Evolutionary conservation across 1,140 invertebrate species (phyloP).

Genomic region (Drosophila kohkoa): DNA sequence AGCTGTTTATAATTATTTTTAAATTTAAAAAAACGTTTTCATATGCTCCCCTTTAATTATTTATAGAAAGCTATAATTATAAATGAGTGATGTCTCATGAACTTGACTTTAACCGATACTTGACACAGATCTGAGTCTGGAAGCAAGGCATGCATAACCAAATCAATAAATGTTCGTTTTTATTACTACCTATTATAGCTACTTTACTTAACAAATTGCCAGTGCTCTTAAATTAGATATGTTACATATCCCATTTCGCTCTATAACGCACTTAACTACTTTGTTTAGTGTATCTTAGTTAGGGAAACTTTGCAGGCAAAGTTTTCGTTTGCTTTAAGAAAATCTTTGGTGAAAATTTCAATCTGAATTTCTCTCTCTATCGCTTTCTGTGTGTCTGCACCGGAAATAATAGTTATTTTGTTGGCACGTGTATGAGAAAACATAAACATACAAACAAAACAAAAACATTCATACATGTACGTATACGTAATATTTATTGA

Average conservation of each 20-base stretch:
- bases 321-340: conserved; percentile 23
- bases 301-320: neutral
- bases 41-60: neutral
- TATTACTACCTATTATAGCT: neutral
- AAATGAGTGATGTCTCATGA: neutral
- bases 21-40: neutral
- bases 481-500: conserved; percentile 8
- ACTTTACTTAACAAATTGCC: neutral
- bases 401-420: conserved; percentile 75
- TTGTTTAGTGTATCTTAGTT: conserved; percentile 39
- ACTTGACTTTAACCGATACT: neutral
- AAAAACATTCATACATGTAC: neutral
- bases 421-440: conserved; percentile 53
- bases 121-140: neutral
- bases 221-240: neutral
- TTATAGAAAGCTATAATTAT: neutral
- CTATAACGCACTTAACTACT: neutral
- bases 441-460: conserved; percentile 6
- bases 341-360: conserved; percentile 60
- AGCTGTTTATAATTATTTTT: neutral
- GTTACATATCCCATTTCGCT: neutral
- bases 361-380: conserved; percentile 35
- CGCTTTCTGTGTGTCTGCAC: conserved; percentile 27
- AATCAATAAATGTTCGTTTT: neutral
- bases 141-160: neutral